A percentile compares a stretch with the other conserved stretches of the same genome.
Evolutionary conservation across 2,888 invertebrate species (phyloP).

Genomic region (Yponomeuta sedellus): DNA sequence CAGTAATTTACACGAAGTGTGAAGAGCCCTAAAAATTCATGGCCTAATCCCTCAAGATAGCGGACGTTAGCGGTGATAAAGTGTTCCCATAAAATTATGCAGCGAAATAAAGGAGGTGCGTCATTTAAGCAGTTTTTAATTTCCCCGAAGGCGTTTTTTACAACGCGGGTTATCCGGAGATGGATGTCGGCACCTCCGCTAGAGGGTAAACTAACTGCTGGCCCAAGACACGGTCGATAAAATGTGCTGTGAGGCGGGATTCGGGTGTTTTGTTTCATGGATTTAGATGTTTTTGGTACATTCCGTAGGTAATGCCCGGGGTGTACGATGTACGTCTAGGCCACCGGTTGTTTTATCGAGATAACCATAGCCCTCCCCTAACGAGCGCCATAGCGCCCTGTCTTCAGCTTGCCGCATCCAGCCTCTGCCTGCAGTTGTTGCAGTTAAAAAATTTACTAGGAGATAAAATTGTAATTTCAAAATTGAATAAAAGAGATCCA

Average conservation of each 20-base stretch:
- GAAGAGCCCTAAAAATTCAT: constrained; percentile 1
- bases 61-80: constrained; percentile 9
- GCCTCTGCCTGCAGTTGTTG: too few species aligned
- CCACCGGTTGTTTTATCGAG: too few species aligned
- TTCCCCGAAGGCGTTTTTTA: constrained; percentile 36
- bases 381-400: too few species aligned
- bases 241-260: constrained; percentile 26
- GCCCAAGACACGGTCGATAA: constrained; percentile 34
- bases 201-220: constrained; percentile 30
- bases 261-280: constrained; percentile 13
- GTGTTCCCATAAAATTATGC: constrained; percentile 14
- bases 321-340: too few species aligned
- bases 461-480: too few species aligned
- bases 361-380: too few species aligned
- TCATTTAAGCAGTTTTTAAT: constrained; percentile 32
- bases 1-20: background rate
- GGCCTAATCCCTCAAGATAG: background rate
- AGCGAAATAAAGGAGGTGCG: constrained; percentile 20
- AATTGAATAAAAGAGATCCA: too few species aligned
- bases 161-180: constrained; percentile 25
- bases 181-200: constrained; percentile 36
- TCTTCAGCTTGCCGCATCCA: too few species aligned
- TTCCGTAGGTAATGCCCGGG: background rate
- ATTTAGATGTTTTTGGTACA: background rate
- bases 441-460: too few species aligned